Conservation (phyloP, 2,888 invertebrate species). For the Heliconius charithonia region DNA sequence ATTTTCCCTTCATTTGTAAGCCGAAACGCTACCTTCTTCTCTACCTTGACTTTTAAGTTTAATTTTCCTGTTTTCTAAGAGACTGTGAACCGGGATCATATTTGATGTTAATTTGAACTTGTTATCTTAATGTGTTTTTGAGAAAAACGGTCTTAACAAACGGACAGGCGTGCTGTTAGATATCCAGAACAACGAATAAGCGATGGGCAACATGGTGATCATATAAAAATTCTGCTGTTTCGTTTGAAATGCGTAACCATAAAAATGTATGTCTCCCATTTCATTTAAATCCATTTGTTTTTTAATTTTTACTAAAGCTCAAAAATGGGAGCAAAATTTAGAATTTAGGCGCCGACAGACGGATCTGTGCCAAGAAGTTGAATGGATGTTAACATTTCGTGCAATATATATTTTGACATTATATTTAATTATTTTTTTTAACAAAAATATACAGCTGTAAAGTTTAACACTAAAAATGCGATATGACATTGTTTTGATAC, state of each 20-base stretch:
- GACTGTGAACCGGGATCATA: no score
- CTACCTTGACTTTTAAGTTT: no score
- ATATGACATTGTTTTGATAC: neutral
- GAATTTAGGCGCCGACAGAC: constrained; percentile 46
- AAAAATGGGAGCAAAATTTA: constrained; percentile 44
- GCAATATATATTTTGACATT: neutral
- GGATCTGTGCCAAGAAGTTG: constrained; percentile 39
- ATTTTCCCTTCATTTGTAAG: no score
- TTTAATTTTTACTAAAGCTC: neutral
- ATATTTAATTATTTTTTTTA: neutral
- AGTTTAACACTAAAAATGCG: neutral
- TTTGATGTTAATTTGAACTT: neutral
- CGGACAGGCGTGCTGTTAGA: no score
- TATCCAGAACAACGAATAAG: no score
- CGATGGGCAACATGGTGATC: neutral
- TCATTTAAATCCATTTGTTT: no score
- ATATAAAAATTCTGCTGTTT: neutral
- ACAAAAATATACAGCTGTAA: no score
- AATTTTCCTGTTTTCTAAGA: no score
- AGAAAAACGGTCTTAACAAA: neutral
- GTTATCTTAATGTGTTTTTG: neutral
- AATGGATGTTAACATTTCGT: constrained; percentile 29
- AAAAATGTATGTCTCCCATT: no score
- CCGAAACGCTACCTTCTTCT: no score
- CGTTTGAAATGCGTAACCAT: no score